A percentile compares a stretch with the other conserved stretches of the same genome.
These are phyloP conservation scores for Phoenicopterus ruber DNA, from an alignment of 2,113 vertebrate species.

Conservation along the genomic window DNA sequence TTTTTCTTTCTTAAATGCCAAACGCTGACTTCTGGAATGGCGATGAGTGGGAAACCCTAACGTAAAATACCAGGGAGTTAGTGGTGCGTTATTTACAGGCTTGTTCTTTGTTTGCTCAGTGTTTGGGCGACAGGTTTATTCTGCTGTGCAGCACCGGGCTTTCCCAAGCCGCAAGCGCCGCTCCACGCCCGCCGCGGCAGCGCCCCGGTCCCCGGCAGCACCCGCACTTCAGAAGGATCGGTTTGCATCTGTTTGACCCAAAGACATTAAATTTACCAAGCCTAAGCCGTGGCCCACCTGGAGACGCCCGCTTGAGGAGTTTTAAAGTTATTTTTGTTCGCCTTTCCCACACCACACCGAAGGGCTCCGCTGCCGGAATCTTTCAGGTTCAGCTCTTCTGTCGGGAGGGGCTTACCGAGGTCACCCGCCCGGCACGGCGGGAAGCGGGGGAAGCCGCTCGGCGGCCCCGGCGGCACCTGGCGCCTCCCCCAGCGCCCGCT, in stretches of 20 bases:
- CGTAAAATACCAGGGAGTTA: neutral
- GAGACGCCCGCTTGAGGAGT: neutral
- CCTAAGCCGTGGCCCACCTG: neutral
- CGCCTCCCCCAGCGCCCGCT: too few species aligned
- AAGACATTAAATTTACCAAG: neutral
- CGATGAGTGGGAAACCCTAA: fast-evolving
- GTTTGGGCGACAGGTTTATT: neutral
- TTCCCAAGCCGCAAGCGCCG: neutral
- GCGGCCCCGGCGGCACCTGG: neutral
- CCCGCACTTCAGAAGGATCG: neutral
- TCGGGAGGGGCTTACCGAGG: neutral
- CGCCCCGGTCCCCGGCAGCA: neutral
- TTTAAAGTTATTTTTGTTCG: neutral
- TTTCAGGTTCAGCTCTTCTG: neutral
- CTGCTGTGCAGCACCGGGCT: fast-evolving
- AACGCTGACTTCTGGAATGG: neutral
- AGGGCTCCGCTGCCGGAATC: neutral
- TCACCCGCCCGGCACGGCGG: neutral
- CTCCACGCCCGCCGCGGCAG: neutral
- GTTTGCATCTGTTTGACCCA: neutral
- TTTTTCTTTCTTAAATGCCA: neutral
- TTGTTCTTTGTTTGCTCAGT: neutral
- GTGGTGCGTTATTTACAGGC: neutral
- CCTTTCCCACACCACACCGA: neutral
- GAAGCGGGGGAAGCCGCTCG: too few species aligned